Base-by-base conservation (phyloP, 2,797 vertebrate species). In the Micrastur ruficollis region DNA sequence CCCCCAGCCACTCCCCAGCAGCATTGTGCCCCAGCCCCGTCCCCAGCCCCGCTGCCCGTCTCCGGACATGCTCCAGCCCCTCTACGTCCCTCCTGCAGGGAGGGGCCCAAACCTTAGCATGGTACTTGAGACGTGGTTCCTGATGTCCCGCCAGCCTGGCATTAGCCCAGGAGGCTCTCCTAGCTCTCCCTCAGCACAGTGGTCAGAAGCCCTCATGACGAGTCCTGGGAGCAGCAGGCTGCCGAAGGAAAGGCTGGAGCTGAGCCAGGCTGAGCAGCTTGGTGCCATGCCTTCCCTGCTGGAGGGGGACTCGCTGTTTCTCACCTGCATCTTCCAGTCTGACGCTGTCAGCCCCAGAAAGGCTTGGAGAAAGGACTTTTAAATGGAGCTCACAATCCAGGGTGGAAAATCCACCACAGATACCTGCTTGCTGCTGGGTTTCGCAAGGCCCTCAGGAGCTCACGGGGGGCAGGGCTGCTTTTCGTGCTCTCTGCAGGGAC, bases 301-400 rank as follows among this genome's bases (percentile, higher is more conserved):
- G 0, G 34, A 78, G 8, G 12, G 12, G 4, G 89, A 18, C 13
- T 81, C 3, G 0, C 7, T 2, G 0, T 71, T 86, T 74, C 38
- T 31, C 12, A 26, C n/a, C 38, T 42, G 6, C 5, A 3, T 29
- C 38, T 62, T 49, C 36, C 83, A 62, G 12, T 5, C 27, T 70
- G 53, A 27, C 52, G 53, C 50, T 65, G 29, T 38, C 56, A 53
- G 32, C 18, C 23, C n/a, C 36, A 44, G 27, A 47, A 83, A 25
- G 32, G 34, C 15, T 66, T 38, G 34, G 40, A 50, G 13, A 90
- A 84, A n/a, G 16, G 42, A 55, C 27, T 22, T 86, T 38, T 26
- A 27, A n/a, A 3, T n/a, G 29, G 40, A n/a, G 14, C 4, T 81
- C 18, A 13, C 0, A 5, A 38, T 9, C 12, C 21, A 71, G 13